A percentile compares a stretch with the other conserved stretches of the same genome.
phyloP scores from a whole-genome alignment of 2,888 invertebrate species.

The Tromatobia lineatoria region DNA sequence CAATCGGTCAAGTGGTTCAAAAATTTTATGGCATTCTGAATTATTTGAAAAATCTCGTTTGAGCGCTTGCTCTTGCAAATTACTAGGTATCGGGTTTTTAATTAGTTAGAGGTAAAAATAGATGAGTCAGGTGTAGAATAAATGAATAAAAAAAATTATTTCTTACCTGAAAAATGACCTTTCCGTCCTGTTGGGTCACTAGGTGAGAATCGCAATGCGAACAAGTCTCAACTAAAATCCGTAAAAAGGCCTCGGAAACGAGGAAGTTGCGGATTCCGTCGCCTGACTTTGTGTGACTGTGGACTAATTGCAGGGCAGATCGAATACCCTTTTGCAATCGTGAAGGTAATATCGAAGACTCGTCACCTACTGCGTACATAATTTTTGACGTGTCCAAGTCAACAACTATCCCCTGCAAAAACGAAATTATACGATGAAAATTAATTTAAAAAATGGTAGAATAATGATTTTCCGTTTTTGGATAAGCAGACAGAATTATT shows the following conservation, averaged over 20 bases:
- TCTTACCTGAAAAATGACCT: slow-evolving; percentile 84
- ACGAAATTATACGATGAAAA: not conserved
- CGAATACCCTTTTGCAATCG: slow-evolving; percentile 90
- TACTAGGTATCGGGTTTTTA: too few relatives aligned
- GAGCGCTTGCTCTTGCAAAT: too few relatives aligned
- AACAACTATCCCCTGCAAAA: slow-evolving; percentile 90
- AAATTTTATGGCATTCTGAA: too few relatives aligned
- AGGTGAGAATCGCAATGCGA: slow-evolving; percentile 71
- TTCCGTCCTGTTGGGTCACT: slow-evolving; percentile 83
- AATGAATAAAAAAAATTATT: not conserved
- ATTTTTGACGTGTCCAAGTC: slow-evolving; percentile 90
- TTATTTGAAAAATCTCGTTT: too few relatives aligned
- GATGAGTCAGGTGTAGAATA: too few relatives aligned
- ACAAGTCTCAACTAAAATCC: slow-evolving; percentile 90
- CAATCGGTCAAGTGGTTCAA: too few relatives aligned
- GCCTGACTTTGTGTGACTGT: slow-evolving; percentile 84
- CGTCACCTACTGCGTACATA: slow-evolving; percentile 91
- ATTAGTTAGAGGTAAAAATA: too few relatives aligned
- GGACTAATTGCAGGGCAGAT: slow-evolving; percentile 86
- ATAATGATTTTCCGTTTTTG: too few relatives aligned
- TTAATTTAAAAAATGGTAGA: not conserved
- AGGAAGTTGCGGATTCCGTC: slow-evolving; percentile 89
- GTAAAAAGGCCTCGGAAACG: slow-evolving; percentile 92
- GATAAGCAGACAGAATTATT: too few relatives aligned
- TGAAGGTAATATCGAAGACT: slow-evolving; percentile 91